A percentile compares a stretch with the other conserved stretches of the same genome.
Evolutionary conservation across 2,113 vertebrate species (phyloP).

Genomic region (Corythaeola cristata): DNA sequence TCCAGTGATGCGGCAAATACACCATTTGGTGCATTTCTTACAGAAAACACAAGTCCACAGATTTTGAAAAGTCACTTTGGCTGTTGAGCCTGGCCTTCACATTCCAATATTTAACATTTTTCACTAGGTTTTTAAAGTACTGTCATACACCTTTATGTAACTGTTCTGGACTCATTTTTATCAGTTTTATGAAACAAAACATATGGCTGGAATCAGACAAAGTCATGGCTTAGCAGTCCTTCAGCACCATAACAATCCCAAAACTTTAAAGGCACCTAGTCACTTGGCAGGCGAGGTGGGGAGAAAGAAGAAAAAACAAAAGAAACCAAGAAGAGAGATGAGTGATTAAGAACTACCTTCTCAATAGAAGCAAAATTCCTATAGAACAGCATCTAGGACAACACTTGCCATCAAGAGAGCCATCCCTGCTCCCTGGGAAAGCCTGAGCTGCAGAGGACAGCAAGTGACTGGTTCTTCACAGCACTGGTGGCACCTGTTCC

Average conservation of each 20-base stretch:
- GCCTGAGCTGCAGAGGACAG: not conserved
- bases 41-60: not conserved
- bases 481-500: not conserved
- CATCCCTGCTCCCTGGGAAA: not conserved
- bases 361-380: not conserved
- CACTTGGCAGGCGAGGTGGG: too few species aligned
- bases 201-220: not conserved
- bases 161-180: not conserved
- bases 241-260: not conserved
- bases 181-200: not conserved
- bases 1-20: not conserved
- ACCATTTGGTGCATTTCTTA: not conserved
- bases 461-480: not conserved
- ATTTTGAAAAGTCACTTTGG: not conserved
- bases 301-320: too few species aligned
- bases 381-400: not conserved
- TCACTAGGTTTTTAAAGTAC: not conserved
- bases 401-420: not conserved
- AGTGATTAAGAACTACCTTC: not conserved
- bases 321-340: not conserved
- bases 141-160: not conserved
- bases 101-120: not conserved
- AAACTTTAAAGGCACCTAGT: not conserved
- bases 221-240: not conserved
- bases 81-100: not conserved